A percentile compares a stretch with the other conserved stretches of the same genome.
These are phyloP conservation scores for Cephus runcator DNA, from an alignment of 2,888 invertebrate species.

Conservation along the genomic window DNA sequence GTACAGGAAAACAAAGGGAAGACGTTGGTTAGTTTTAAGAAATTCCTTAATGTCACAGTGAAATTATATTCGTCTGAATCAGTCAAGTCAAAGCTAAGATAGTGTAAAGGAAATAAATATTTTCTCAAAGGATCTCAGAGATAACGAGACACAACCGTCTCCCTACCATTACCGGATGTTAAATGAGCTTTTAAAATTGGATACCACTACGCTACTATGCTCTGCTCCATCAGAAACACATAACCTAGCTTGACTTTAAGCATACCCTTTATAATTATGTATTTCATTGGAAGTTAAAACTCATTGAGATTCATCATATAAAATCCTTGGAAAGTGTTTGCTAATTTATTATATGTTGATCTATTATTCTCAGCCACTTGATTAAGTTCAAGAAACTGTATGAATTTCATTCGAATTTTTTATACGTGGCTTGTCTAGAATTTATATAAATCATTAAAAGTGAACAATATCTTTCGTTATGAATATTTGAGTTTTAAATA, in stretches of 20 bases:
- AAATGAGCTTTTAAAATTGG: background rate
- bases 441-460: background rate
- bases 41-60: background rate
- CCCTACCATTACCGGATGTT: background rate
- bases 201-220: background rate
- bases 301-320: background rate
- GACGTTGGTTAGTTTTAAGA: background rate
- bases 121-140: background rate
- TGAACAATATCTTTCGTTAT: background rate
- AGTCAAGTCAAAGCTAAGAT: background rate
- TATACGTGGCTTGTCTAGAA: background rate
- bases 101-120: background rate
- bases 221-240: background rate
- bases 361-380: background rate
- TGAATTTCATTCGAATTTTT: background rate
- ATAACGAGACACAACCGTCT: background rate
- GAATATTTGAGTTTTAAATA: background rate
- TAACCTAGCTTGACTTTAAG: background rate
- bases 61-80: background rate
- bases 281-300: background rate
- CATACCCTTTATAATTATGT: background rate
- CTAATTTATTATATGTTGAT: background rate
- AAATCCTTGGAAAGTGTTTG: background rate
- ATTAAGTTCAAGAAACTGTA: background rate
- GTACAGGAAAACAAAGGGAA: background rate